phyloP scores from a whole-genome alignment of 2,113 vertebrate species.

The Hippotragus niger region DNA sequence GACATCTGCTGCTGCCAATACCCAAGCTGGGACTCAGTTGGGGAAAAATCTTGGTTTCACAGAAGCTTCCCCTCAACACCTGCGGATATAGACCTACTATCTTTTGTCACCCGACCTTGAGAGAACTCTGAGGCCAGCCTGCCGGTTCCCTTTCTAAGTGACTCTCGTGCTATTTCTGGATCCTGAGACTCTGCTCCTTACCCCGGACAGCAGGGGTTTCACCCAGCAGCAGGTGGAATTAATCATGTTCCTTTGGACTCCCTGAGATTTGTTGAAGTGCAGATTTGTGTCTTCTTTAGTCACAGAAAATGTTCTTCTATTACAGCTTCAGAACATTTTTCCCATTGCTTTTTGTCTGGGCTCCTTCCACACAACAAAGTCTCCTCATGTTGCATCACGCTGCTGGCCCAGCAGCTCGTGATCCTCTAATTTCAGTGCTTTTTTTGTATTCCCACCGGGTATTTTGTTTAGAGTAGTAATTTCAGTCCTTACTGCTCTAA shows the following conservation, averaged over 20 bases:
- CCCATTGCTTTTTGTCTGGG: not conserved
- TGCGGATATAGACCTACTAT: not conserved
- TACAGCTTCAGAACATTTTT: not conserved
- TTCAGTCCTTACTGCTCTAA: not conserved
- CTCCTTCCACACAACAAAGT: not conserved
- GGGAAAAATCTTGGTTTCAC: not conserved
- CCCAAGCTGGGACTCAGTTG: not conserved
- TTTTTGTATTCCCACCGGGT: not conserved
- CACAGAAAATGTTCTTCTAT: not conserved
- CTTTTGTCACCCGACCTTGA: not conserved
- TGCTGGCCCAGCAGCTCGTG: not conserved
- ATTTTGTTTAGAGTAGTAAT: not conserved
- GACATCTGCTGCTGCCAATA: not conserved
- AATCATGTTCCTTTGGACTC: not conserved
- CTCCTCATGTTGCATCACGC: not conserved
- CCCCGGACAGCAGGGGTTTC: not conserved
- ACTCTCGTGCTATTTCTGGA: not conserved
- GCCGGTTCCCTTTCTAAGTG: not conserved
- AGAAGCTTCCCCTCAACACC: not conserved
- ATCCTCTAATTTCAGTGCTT: not conserved
- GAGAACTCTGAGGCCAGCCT: not conserved
- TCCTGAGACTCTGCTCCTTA: not conserved
- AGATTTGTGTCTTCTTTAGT: not conserved
- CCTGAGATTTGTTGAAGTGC: not conserved
- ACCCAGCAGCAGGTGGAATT: not conserved